A percentile compares a stretch with the other conserved stretches of the same genome.
phyloP scores from a whole-genome alignment of 2,888 invertebrate species.

The Lobophora halterata region DNA sequence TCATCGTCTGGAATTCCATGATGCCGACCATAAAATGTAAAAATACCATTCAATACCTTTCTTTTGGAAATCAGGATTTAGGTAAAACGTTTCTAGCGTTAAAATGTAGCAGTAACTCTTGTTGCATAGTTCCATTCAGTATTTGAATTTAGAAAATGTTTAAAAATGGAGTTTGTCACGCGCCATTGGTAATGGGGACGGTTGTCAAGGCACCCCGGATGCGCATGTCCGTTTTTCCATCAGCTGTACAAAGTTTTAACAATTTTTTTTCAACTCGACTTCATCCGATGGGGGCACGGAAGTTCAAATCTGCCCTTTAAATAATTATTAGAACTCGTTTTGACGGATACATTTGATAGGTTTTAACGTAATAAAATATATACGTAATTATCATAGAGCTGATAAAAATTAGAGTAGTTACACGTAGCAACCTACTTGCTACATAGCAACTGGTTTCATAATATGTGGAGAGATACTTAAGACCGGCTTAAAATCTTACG shows the following conservation, averaged over 20 bases:
- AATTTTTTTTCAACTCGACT: constrained; percentile 1
- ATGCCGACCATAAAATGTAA: too few species aligned
- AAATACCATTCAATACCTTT: too few species aligned
- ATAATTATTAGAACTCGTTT: too few species aligned
- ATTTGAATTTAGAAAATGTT: constrained; percentile 35
- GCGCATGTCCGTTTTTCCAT: constrained; percentile 26
- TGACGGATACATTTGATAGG: too few species aligned
- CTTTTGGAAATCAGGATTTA: too few species aligned
- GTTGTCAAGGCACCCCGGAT: constrained; percentile 37
- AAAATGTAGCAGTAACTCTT: constrained; percentile 31
- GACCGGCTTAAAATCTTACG: constrained; percentile 14
- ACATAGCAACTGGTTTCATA: neutral
- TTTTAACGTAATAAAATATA: too few species aligned
- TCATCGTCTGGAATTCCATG: constrained; percentile 18
- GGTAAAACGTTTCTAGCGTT: too few species aligned
- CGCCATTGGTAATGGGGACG: constrained; percentile 30
- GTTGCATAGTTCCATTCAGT: constrained; percentile 53
- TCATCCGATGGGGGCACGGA: too few species aligned
- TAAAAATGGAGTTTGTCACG: constrained; percentile 45
- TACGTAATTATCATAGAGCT: too few species aligned
- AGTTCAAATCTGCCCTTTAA: too few species aligned
- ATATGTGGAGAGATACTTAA: too few species aligned
- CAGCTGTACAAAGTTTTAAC: constrained; percentile 9
- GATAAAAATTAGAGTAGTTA: neutral
- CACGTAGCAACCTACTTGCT: constrained; percentile 16